Evolutionary conservation across 1,140 invertebrate genomes (phyloP).

Genomic region (Plectrocnemia conspersa): DNA sequence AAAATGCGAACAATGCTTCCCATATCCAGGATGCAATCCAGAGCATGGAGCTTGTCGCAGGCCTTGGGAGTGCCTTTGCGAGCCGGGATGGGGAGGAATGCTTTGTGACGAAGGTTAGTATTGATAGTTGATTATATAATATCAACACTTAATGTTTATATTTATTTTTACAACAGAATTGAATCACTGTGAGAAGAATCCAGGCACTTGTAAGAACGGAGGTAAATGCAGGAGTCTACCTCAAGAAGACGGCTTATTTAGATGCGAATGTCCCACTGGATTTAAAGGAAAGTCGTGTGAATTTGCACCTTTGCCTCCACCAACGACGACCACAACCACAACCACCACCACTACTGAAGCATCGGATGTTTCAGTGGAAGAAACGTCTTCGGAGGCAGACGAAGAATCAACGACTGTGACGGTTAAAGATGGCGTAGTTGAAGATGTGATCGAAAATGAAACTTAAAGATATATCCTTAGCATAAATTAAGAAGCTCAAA

Average conservation of each 20-base stretch:
- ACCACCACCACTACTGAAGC: conserved; percentile 32
- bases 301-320: conserved; percentile 49
- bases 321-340: conserved; percentile 36
- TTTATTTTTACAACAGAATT: conserved; percentile 60
- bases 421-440: conserved; percentile 7
- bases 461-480: conserved; percentile 10
- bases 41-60: conserved; percentile 75
- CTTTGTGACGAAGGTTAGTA: conserved; percentile 73
- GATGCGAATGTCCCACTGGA: conserved; percentile 61
- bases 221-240: conserved; percentile 74
- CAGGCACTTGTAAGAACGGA: conserved; percentile 67
- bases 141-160: neutral
- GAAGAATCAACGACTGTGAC: conserved; percentile 39
- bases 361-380: conserved; percentile 39
- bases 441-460: conserved; percentile 17
- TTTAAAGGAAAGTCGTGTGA: conserved; percentile 59
- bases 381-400: conserved; percentile 40
- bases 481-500: too few species aligned
- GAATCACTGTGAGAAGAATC: conserved; percentile 70
- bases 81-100: conserved; percentile 81
- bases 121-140: neutral
- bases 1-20: conserved; percentile 75
- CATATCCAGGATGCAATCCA: conserved; percentile 71
- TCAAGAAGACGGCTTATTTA: conserved; percentile 67
- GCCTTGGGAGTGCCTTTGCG: conserved; percentile 86